Evolutionary conservation across 2,113 vertebrate genomes (phyloP).

Genomic region (Corydoras maculifer): DNA sequence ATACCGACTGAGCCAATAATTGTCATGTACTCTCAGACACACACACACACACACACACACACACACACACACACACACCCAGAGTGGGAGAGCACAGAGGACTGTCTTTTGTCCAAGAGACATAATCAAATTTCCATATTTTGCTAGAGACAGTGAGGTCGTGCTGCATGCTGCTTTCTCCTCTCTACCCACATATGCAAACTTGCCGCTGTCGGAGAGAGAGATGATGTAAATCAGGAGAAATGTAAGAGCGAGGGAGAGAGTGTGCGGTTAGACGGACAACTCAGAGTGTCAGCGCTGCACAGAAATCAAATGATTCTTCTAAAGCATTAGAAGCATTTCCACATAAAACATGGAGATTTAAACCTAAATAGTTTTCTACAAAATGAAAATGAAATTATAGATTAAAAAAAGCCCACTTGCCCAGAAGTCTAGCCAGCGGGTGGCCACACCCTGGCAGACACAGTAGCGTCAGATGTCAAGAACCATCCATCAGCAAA

Average conservation of each 20-base stretch:
- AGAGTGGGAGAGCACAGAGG: neutral
- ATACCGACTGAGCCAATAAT: neutral
- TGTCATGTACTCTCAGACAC: neutral
- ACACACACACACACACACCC: neutral
- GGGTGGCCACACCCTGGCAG: constrained; percentile 34
- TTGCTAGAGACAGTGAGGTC: neutral
- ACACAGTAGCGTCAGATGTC: constrained; percentile 39
- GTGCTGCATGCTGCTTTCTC: neutral
- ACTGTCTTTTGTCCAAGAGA: constrained; percentile 2
- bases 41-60: neutral
- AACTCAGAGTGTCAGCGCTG: constrained; percentile 27
- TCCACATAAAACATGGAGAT: constrained; percentile 31
- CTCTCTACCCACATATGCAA: constrained; percentile 5
- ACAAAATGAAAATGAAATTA: constrained; percentile 34
- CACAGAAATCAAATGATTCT: constrained; percentile 14
- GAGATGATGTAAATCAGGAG: constrained; percentile 9
- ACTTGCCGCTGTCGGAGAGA: neutral
- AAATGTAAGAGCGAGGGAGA: neutral
- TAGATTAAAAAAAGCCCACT: constrained; percentile 22
- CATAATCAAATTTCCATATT: constrained; percentile 14
- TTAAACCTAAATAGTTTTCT: constrained; percentile 27
- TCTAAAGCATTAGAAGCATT: constrained; percentile 25
- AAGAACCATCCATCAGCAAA: constrained; percentile 13
- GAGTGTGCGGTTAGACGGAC: constrained; percentile 7
- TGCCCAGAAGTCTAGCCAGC: constrained; percentile 35